Evolutionary conservation across 64 coral and sea anemone species (phyloP), one percentile per base, ranked within the genome.

Genomic region (Actinia equina): DNA sequence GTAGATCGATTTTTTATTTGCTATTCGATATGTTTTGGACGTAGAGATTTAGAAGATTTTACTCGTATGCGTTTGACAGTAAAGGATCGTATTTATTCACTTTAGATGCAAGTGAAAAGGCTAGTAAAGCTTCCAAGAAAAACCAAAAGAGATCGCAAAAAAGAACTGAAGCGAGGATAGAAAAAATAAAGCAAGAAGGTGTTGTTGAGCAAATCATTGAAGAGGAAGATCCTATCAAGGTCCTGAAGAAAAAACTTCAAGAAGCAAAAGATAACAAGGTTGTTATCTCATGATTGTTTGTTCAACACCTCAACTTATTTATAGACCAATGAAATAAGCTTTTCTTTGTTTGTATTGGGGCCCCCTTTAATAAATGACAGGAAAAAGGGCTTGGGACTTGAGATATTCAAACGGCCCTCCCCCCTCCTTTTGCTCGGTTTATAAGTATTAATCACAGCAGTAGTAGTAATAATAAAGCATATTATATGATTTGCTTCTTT

Each of bases 211-310:
- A 93, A 74, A 84, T 87, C 42, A 64, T 97, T 19, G 91, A 93
- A 52, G 85, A 90, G 26, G 85, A 97, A 79, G 94, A 97, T 74
- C 94, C 94, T 6, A 77, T 88, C 61, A 51, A 56, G 64, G 30
- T 88, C 46, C 79, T 97, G 20, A 90, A 90, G 83, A 87, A 93
- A 22, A 87, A 93, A 19, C 71, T 97, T 2, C 94, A 97, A 71
- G 88, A 97, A 88, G 94, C 94, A 26, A 97, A 97, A 30, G 49
- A 46, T 56, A 97, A 85, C 45, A 90, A 97, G 94, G 94, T 97
- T 37, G 3, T n/a, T 2, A 45, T 37, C 30, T 37, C 30, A 37
- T 37, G 30, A 0, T 0, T 16, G 16, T 65, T 65, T 5, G n/a
- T 65, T 57, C 55, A 57, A 2, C 2, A 57, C 55, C 55, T 54